phyloP scores from a whole-genome alignment of 2,888 invertebrate genomes.

The Mythimna impura region DNA sequence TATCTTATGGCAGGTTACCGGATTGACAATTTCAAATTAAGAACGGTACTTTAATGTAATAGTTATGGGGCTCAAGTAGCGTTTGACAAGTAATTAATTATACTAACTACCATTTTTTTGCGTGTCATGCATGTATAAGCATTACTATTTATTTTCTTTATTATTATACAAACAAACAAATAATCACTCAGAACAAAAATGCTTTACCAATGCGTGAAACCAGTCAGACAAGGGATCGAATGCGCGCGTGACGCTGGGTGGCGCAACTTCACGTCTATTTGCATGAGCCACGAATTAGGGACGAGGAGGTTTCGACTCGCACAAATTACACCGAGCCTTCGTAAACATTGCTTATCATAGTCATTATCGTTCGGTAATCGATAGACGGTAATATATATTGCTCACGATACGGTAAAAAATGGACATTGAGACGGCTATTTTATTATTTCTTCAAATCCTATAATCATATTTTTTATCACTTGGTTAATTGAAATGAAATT shows the following conservation, averaged over 20 bases:
- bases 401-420: constrained; percentile 60
- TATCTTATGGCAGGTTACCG: not conserved
- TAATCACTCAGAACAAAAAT: constrained; percentile 4
- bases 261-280: constrained; percentile 70
- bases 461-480: constrained; percentile 26
- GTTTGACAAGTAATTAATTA: too few relatives aligned
- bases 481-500: constrained; percentile 24
- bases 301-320: constrained; percentile 74
- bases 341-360: constrained; percentile 58
- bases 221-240: constrained; percentile 8
- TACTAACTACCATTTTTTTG: too few relatives aligned
- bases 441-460: constrained; percentile 22
- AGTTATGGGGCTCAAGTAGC: too few relatives aligned
- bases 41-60: too few relatives aligned
- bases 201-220: constrained; percentile 19
- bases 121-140: not conserved
- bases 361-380: constrained; percentile 66
- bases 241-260: constrained; percentile 70
- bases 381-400: constrained; percentile 65
- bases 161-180: not conserved
- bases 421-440: constrained; percentile 28
- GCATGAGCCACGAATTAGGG: constrained; percentile 81
- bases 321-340: constrained; percentile 59
- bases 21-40: not conserved
- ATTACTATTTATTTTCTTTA: not conserved